Evolutionary conservation across 2,113 vertebrate genomes (phyloP).

Genomic region (Dromas ardeola): DNA sequence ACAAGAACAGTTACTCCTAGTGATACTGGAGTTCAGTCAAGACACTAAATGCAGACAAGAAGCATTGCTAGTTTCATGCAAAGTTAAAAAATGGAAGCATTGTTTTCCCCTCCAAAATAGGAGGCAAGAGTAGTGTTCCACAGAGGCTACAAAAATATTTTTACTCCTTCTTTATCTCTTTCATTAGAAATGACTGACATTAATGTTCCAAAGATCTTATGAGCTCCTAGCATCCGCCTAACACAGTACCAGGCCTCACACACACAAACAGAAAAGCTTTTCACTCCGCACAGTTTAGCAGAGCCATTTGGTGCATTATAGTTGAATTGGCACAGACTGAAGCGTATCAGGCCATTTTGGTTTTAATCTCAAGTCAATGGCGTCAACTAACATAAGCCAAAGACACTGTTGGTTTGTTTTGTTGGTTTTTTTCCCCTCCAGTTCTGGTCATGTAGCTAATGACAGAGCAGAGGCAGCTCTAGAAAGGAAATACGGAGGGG

Average conservation of each 20-base stretch:
- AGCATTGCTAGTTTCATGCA: background rate
- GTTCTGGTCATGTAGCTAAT: background rate
- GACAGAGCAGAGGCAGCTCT: background rate
- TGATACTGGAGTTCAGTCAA: background rate
- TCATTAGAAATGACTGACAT: background rate
- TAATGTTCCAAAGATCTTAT: background rate
- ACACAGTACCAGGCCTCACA: background rate
- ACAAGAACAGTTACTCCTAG: background rate
- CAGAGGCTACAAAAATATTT: background rate
- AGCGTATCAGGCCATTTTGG: background rate
- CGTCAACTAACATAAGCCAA: background rate
- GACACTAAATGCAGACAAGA: background rate
- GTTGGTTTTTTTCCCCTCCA: too few relatives aligned
- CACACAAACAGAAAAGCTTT: background rate
- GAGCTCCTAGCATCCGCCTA: background rate
- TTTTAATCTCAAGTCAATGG: background rate
- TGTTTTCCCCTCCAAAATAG: background rate
- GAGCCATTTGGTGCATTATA: background rate
- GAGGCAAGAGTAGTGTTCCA: background rate
- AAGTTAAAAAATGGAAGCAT: background rate
- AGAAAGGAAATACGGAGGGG: background rate
- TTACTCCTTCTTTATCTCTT: background rate
- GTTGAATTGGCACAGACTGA: background rate
- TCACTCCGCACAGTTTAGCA: background rate
- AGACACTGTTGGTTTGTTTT: background rate